phyloP scores from a whole-genome alignment of 2,113 vertebrate species.

The Vulpes lagopus region DNA sequence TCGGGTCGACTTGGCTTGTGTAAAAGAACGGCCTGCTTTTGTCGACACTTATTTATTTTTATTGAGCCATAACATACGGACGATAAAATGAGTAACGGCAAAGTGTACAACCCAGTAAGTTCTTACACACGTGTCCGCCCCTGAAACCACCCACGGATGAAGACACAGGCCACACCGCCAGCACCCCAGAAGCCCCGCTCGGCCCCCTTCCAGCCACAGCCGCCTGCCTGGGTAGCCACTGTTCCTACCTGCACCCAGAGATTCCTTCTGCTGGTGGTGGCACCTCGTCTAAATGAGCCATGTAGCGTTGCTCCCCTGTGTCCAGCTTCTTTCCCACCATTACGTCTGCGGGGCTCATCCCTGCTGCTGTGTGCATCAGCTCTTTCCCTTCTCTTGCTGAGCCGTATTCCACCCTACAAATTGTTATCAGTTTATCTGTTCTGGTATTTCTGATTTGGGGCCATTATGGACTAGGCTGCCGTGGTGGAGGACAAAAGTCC shows the following conservation, averaged over 20 bases:
- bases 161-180: neutral
- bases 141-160: neutral
- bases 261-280: neutral
- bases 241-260: too few relatives aligned
- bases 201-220: neutral
- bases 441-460: neutral
- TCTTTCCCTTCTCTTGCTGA: neutral
- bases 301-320: neutral
- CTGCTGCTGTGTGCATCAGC: accelerated
- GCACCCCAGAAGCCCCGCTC: neutral
- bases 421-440: accelerated
- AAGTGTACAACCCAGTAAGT: neutral
- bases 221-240: neutral
- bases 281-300: neutral
- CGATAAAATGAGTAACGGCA: neutral
- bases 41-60: neutral
- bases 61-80: neutral
- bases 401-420: neutral
- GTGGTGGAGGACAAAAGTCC: accelerated
- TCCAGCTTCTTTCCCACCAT: neutral
- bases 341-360: neutral
- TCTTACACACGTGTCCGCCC: neutral
- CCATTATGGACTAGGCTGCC: neutral
- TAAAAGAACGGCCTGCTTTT: neutral
- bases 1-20: neutral